Conservation (phyloP, 2,113 vertebrate genomes). For the Perccottus glenii region DNA sequence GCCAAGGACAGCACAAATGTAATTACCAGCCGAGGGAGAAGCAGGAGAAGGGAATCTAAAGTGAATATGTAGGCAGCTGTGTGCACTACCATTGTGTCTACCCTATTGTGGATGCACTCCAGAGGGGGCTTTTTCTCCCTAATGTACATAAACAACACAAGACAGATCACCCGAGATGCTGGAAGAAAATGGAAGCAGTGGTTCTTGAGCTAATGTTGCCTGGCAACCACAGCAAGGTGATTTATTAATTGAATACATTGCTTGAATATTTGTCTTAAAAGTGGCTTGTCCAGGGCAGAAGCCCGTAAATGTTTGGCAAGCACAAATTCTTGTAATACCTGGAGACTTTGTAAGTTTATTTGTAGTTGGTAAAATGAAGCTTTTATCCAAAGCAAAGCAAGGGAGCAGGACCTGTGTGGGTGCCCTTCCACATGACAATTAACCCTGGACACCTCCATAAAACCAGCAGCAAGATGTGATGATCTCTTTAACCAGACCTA, state of each 20-base stretch:
- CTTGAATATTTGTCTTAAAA: constrained; percentile 48
- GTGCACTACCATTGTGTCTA: constrained; percentile 8
- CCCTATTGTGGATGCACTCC: constrained; percentile 25
- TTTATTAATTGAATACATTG: constrained; percentile 59
- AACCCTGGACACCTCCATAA: constrained; percentile 15
- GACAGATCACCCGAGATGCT: constrained; percentile 57
- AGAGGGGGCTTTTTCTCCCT: constrained; percentile 33
- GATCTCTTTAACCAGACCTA: no score
- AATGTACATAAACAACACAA: constrained; percentile 67
- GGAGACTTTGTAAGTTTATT: not conserved
- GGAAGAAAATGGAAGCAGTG: constrained; percentile 58
- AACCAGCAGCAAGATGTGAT: not conserved
- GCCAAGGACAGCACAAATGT: constrained; percentile 20
- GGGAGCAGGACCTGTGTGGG: constrained; percentile 15
- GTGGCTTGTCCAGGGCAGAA: constrained; percentile 10
- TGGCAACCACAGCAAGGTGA: constrained; percentile 69
- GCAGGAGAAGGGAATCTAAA: not conserved
- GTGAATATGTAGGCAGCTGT: constrained; percentile 25
- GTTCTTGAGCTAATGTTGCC: constrained; percentile 65
- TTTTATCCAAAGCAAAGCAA: constrained; percentile 21
- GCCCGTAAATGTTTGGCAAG: constrained; percentile 10
- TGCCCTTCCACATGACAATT: constrained; percentile 34
- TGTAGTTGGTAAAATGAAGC: constrained; percentile 3
- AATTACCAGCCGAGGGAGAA: constrained; percentile 37
- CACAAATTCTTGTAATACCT: not conserved